Evolutionary conservation across 2,797 vertebrate genomes (phyloP).

Genomic region (Molothrus ater): DNA sequence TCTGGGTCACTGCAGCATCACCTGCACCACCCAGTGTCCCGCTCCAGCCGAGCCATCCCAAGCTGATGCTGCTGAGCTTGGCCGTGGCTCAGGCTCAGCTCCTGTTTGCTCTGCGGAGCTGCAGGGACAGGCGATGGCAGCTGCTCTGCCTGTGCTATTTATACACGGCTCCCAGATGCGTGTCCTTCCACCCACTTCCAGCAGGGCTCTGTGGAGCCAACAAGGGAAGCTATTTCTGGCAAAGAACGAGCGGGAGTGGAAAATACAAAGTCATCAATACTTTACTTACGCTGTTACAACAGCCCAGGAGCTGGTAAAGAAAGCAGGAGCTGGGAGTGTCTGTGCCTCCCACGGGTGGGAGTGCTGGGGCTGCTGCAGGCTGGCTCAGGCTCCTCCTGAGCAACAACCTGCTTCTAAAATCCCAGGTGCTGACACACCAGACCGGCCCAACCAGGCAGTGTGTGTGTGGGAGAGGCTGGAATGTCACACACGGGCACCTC

Average conservation of each 20-base stretch:
- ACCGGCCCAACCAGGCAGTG: background rate
- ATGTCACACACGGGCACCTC: background rate
- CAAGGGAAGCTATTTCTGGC: constrained; percentile 35
- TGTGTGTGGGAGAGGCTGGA: background rate
- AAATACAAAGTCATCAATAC: constrained; percentile 26
- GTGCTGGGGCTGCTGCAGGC: background rate
- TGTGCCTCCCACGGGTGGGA: background rate
- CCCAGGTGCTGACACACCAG: background rate
- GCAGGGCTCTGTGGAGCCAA: background rate
- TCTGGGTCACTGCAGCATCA: background rate
- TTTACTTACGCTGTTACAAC: background rate
- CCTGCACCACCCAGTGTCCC: background rate
- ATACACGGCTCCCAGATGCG: constrained; percentile 11
- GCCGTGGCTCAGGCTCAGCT: background rate
- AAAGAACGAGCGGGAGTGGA: background rate
- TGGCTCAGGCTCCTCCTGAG: background rate
- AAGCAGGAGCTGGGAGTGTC: background rate
- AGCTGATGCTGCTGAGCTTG: background rate
- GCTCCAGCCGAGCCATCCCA: background rate
- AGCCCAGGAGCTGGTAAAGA: background rate
- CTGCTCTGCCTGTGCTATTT: constrained; percentile 28
- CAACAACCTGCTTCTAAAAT: background rate
- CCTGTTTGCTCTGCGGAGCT: background rate
- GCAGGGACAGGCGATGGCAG: background rate
- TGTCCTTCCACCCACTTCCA: constrained; percentile 18